These are phyloP conservation scores for Leucopternis melanops DNA, from an alignment of 2,113 vertebrate species.

Conservation along the genomic window DNA sequence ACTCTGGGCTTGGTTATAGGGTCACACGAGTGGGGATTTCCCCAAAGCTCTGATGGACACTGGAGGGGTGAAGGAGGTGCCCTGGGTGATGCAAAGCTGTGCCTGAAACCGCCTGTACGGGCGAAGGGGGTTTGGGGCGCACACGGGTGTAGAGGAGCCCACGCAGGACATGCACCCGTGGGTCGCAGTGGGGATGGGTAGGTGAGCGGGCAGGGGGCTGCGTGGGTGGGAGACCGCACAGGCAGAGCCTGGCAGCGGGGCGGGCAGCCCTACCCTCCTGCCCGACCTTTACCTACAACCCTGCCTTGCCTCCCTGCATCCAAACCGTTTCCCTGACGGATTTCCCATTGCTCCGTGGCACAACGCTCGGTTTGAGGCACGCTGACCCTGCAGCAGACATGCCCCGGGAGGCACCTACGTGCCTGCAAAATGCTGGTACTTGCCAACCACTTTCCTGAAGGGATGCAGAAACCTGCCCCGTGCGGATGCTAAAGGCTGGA, in stretches of 20 bases:
- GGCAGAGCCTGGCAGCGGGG: neutral
- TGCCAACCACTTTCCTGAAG: neutral
- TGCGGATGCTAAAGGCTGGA: neutral
- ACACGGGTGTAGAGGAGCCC: neutral
- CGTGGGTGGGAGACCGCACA: neutral
- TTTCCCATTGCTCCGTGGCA: neutral
- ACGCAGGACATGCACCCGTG: fast-evolving
- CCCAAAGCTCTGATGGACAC: neutral
- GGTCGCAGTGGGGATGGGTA: neutral
- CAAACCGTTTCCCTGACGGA: neutral
- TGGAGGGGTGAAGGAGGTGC: neutral
- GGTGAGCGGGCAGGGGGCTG: neutral
- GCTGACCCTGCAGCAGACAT: neutral
- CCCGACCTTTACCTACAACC: neutral
- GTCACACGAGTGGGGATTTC: neutral
- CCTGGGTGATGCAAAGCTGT: neutral
- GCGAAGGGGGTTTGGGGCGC: neutral
- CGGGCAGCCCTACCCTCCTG: neutral
- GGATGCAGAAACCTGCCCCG: neutral
- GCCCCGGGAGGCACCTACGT: neutral
- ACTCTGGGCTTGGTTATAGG: neutral
- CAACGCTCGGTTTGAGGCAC: no score
- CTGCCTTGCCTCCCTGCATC: neutral
- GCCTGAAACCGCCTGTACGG: neutral
- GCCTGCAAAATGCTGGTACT: neutral